Evolutionary conservation across 2,797 vertebrate genomes (phyloP), one percentile per base, ranked within the genome.

Genomic region (Gadopsis bispinosus): DNA sequence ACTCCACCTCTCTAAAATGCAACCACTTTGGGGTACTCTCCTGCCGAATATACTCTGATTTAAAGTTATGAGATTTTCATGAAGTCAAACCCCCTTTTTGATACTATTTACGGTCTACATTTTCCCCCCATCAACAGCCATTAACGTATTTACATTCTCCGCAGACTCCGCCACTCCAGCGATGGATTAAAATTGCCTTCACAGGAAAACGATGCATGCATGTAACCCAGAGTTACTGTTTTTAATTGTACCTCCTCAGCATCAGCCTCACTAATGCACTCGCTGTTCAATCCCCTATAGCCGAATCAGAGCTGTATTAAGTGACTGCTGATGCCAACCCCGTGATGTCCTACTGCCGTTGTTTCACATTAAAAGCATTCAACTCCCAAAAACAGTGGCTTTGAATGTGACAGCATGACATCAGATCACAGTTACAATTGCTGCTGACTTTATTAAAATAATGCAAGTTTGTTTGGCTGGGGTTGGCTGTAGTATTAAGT

Each of bases 401-500:
- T 62, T 61, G 26, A 61, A 41, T 26, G n/a, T 16, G 35, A 60
- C 17, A 59, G 33, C 43, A 39, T 53, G 20, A 53, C 22, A 71
- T 41, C 6, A 51, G n/a, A 45, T 45, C 54, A 14, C 45, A 45
- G 3, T 5, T 37, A 17, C 22, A 11, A n/a, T 56, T 61, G 62
- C 5, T 45, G 37, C 29, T 45, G 54, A 47, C 47, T 51, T 53
- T 17, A 55, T 50, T 56, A 61, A 26, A 33, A 62, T 29, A 62
- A n/a, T 22, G 41, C 5, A 14, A 53, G 26, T 47, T 60, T 71
- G 26, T 62, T 20, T 4, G 2, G 17, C 50, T 8, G 22, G 4
- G 16, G 10, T 29, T 33, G 37, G 11, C 61, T 51, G 35, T 9
- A 3, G 41, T 39, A 63, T 63, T 51, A 69, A 79, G 68, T 29